Base-by-base conservation (phyloP, 2,797 vertebrate species). In the Acridotheres tristis region DNA sequence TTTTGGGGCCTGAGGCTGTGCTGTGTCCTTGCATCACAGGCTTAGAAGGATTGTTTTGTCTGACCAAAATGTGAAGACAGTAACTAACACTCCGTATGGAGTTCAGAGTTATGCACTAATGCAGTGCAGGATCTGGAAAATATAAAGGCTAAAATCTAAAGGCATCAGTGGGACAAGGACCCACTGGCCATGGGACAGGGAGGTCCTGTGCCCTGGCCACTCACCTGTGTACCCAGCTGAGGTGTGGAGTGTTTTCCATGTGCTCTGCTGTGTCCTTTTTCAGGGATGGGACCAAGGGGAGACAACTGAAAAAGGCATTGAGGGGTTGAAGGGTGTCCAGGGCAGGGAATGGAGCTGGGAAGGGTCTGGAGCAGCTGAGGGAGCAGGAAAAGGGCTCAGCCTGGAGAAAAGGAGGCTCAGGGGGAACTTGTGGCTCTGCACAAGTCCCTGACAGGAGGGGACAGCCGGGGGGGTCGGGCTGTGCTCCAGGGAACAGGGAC, bases 151-250 rank as follows among this genome's bases (percentile, higher is more conserved):
- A 13, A 40, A 32, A 23, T 30, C 7, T 8, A 10, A 18, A 69
- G 48, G 65, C 26, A 48, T 27, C 45, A 27, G 17, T 66, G 66
- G 66, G 47, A 38, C 14, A 38, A 10, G 43, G 16, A 26, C 3
- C 22, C 6, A 18, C 15, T 65, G 62, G 30, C 42, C 16, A 40
- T 40, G 40, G 73, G 30, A 27, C 18, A 21, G 10, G 34, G 45
- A 40, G 43, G 17, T 36, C 13, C 63, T 8, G 58, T 51, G 32
- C 14, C 20, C 38, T 25, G 59, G 87, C 86, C 54, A 38, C 61
- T 65, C 48, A 22, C 85, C 58, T 76, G 77, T 97, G 30, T 81
- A 54, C 72, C 71, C 98, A 98, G 97, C 97, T 97, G 96, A 67
- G 78, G 83, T 90, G 77, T 89, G 92, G 88, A 67, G 51, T 58